Evolutionary conservation across 2,888 invertebrate genomes (phyloP).

Genomic region (Dinocampus coccinellae): DNA sequence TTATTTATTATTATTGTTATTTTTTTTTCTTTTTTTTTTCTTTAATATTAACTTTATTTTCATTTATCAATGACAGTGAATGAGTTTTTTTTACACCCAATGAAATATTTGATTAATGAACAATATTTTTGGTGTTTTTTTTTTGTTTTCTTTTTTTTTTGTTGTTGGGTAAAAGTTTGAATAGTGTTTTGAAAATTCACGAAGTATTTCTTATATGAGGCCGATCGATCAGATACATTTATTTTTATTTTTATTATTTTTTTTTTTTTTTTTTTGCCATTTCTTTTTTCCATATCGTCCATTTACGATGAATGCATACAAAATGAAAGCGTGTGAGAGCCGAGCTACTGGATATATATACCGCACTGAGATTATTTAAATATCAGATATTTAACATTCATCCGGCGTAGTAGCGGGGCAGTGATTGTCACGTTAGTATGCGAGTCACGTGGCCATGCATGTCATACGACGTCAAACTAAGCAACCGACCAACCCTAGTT

Average conservation of each 20-base stretch:
- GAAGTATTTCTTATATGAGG: neutral
- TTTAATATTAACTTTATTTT: too few species aligned
- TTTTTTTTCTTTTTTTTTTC: neutral
- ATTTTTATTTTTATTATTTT: neutral
- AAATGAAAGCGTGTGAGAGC: conserved; percentile 26
- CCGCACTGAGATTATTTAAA: conserved; percentile 63
- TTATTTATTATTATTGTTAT: neutral
- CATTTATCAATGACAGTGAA: neutral
- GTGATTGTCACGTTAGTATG: conserved; percentile 67
- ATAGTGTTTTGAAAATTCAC: neutral
- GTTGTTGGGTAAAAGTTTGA: neutral
- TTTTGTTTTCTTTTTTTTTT: too few species aligned
- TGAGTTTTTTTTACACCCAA: too few species aligned
- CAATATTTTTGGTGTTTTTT: too few species aligned
- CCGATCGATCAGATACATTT: conserved; percentile 23
- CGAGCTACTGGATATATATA: conserved; percentile 9
- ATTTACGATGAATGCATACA: conserved; percentile 29
- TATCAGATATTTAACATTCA: conserved; percentile 68
- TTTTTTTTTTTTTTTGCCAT: neutral
- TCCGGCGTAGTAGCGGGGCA: conserved; percentile 62
- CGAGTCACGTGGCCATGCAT: conserved; percentile 66
- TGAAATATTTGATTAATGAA: too few species aligned
- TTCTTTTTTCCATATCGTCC: conserved; percentile 28
- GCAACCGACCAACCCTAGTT: conserved; percentile 35
- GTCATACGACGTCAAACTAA: conserved; percentile 68